Evolutionary conservation across 2,113 vertebrate genomes (phyloP), one percentile per base, ranked within the genome.

Genomic region (Bufo bufo): DNA sequence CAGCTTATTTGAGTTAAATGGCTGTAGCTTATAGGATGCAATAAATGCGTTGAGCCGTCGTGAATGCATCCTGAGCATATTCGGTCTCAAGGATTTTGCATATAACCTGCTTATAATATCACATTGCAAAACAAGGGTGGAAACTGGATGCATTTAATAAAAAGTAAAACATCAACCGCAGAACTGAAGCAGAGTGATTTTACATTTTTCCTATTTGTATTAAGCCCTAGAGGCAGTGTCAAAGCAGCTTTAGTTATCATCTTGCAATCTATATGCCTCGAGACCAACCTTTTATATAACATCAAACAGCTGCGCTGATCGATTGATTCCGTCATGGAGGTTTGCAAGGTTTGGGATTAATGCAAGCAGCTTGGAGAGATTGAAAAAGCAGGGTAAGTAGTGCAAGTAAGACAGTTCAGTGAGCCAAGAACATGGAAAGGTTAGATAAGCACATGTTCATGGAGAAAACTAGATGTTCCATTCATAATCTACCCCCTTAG

Each of bases 261-360:
- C 87, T 77, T 47, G 71, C 81, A n/a, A 88, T 88, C 87, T 88
- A 84, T 88, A 84, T 77, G 87, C 81, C 58, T 84, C 80, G 78
- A 88, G 69, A 84, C 82, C 71, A 84, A 66, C 72, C 71, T 88
- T 88, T 88, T 84, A 77, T 88, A 77, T 49, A 88, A 88, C 80
- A 88, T 88, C 87, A 88, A 88, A 88, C 80, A 77, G 74, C 72
- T 65, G 49, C 71, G 63, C 72, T 88, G 81, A 88, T 84, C 72
- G 77, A 88, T 88, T 88, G 87, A 77, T 88, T 84, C 81, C 56
- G 87, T 84, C 87, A 84, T 84, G 80, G 81, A 58, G 56, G 81
- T 63, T 63, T 88, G 69, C 78, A 61, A 63, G 66, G 58, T 83
- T 49, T 72, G 72, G 50, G 80, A 88, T 82, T 82, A 82, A 54